Base-by-base conservation (phyloP, 2,797 vertebrate genomes). In the Pseudochaenichthys georgianus region DNA sequence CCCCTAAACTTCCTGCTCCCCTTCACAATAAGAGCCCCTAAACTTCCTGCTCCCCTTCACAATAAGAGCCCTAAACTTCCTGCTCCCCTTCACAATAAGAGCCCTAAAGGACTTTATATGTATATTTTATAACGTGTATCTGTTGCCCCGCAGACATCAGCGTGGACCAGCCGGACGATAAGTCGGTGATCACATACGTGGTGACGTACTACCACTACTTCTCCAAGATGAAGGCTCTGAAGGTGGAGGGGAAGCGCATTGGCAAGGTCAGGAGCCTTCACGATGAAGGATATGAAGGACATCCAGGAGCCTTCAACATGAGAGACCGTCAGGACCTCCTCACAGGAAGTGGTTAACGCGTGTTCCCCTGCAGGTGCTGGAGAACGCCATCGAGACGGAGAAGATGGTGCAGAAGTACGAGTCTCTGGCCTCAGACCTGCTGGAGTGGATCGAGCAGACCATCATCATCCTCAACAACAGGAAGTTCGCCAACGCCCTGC, bases 131-230 rank as follows among this genome's bases (percentile, higher is more conserved):
- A 5, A 28, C 28, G 8, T 38, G 34, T 38, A 9, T 38, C 8
- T 38, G 34, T 23, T 38, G 45, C 94, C n/a, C 89, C 54, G 10
- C 79, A 98, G 97, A 98, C 86, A 96, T 98, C 95, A 98, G 96
- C 34, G 97, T 98, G 78, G 97, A 98, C 83, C 97, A 98, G 62
- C 97, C 97, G 2, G 97, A 98, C 68, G 97, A 98, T 91, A 98
- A 98, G 83, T 98, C 97, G 0, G 96, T 98, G 76, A 98, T 98
- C 94, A 98, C 97, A 31, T 98, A 98, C 0, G 97, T 98, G 80
- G 97, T 98, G 77, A 98, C 97, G 0, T 98, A 97, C 31, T 98
- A 98, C 87, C 97, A 98, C 93, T 98, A 98, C 89, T 98, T 98
- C 94, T 98, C 97, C 67, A 98, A 98, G 93, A 98, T 98, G 97